These are phyloP conservation scores for Pseudococcus viburni DNA, from an alignment of 2,888 invertebrate genomes.

Conservation along the genomic window DNA sequence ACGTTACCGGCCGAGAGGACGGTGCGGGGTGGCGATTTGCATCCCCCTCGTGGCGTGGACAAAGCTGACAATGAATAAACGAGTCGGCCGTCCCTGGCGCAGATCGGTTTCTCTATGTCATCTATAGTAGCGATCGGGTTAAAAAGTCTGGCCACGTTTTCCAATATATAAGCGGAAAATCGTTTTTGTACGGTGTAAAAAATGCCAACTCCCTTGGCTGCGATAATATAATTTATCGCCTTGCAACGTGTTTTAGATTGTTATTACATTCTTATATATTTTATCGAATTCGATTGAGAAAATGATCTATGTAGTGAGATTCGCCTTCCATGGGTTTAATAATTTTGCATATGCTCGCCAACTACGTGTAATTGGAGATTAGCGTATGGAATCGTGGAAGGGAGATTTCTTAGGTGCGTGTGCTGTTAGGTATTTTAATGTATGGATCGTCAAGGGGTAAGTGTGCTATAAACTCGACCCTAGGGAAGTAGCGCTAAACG, in stretches of 20 bases:
- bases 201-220: neutral
- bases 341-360: neutral
- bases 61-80: slow-evolving; percentile 42
- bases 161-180: slow-evolving; percentile 31
- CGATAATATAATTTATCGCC: neutral
- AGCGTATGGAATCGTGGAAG: neutral
- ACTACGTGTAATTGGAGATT: neutral
- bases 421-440: neutral
- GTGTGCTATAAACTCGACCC: neutral
- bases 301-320: neutral
- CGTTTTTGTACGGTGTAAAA: slow-evolving; percentile 25
- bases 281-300: neutral
- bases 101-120: neutral
- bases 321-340: neutral
- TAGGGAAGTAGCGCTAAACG: slow-evolving; percentile 37
- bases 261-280: slow-evolving; percentile 28
- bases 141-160: slow-evolving; percentile 18
- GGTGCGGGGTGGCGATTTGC: slow-evolving; percentile 34
- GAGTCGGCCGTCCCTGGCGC: neutral
- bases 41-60: slow-evolving; percentile 54
- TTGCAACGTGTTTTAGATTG: slow-evolving; percentile 29
- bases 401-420: neutral
- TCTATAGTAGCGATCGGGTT: slow-evolving; percentile 17
- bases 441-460: neutral
- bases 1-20: neutral